Evolutionary conservation across 2,888 invertebrate species (phyloP).

Genomic region (Micoletzkya japonica): DNA sequence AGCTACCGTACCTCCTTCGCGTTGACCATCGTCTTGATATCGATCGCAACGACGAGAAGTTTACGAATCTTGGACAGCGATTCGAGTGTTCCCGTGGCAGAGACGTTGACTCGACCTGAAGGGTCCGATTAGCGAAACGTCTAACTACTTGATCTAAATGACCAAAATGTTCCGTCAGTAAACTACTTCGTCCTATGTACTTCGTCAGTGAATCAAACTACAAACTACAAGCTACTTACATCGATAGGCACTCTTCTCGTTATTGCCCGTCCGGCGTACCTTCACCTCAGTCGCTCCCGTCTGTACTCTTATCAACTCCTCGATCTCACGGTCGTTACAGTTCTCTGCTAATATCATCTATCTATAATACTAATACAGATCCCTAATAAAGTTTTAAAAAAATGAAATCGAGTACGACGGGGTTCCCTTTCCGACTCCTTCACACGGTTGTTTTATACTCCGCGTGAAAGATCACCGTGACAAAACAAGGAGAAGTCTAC

Average conservation of each 20-base stretch:
- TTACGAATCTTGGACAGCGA: conserved; percentile 22
- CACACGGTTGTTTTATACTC: too few relatives aligned
- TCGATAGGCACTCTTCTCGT: neutral
- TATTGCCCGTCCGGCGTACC: conserved; percentile 6
- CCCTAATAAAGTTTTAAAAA: neutral
- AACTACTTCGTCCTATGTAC: neutral
- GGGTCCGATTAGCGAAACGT: neutral
- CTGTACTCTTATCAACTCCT: conserved; percentile 1
- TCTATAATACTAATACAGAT: neutral
- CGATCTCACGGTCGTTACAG: neutral
- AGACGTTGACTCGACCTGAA: conserved; percentile 17
- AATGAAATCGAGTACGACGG: neutral
- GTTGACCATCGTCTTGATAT: conserved; percentile 12
- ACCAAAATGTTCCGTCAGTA: neutral
- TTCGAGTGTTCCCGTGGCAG: conserved; percentile 16
- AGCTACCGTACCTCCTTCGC: conserved; percentile 14
- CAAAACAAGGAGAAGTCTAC: neutral
- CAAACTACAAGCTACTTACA: neutral
- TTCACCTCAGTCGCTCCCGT: conserved; percentile 13
- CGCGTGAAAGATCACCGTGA: neutral
- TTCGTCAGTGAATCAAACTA: neutral
- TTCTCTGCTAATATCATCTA: neutral
- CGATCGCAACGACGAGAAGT: conserved; percentile 17
- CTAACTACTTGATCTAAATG: neutral
- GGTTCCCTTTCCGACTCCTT: too few relatives aligned